Evolutionary conservation across 2,888 invertebrate genomes (phyloP), one percentile per base, ranked within the genome.

Genomic region (Idaea straminata): DNA sequence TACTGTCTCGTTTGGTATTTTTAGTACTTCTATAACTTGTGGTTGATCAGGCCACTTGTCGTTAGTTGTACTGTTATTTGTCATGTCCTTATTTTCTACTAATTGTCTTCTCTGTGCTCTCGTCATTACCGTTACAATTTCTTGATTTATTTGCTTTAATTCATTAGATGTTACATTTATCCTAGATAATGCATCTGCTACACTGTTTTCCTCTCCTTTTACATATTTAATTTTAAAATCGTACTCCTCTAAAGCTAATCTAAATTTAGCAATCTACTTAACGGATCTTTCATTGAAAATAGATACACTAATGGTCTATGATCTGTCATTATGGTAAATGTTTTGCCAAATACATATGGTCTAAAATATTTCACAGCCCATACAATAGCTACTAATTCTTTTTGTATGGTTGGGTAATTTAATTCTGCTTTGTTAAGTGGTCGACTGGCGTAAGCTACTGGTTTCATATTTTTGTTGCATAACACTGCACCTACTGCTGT

Each of bases 401-500:
- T 25, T 25, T 25, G 25, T 25, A 25, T 25, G 25, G 25, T 25
- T 25, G 25, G 25, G 25, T 25, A 25, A 25, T 25, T 25, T 25
- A 25, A 25, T 61, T 73, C 71, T 4, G 68, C 66, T 57, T 65
- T 66, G 58, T 66, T 66, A 16, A 69, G 62, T 3, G 36, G 13
- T 15, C 71, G 36, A 64, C 69, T 71, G 0, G 71, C 67, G 16
- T 62, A 71, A 59, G 71, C 71, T 7, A 71, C 62, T 6, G 69
- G 69, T 57, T 15, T 10, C 15, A n/a, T 38, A 59, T 66, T 59
- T 35, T 35, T 35, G 16, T 66, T 66, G 15, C n/a, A 62, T 15
- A 65, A 65, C 15, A 65, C 58, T 6, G 64, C 47, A 58, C 74
- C 72, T 35, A 72, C 59, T 5, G 72, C 69, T 13, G 10, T 10